Conservation (phyloP, 2,888 invertebrate species). For the Rugalucina vietnamica region DNA sequence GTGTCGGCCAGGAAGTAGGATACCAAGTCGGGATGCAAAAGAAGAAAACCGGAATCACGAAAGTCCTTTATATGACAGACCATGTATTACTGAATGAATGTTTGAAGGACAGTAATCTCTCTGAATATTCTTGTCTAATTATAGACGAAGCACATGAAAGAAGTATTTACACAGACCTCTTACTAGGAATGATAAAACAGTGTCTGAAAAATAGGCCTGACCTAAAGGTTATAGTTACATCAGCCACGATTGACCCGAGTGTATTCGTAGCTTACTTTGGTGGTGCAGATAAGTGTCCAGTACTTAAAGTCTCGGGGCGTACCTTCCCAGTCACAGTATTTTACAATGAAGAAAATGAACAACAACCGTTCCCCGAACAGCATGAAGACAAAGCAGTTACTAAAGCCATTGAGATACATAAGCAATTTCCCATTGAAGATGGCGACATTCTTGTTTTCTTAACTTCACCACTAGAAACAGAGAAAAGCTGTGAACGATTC, state of each 20-base stretch:
- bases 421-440: conserved; percentile 47
- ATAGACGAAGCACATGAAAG: conserved; percentile 84
- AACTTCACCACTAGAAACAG: conserved; percentile 80
- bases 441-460: conserved; percentile 84
- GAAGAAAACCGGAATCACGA: conserved; percentile 67
- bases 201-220: conserved; percentile 74
- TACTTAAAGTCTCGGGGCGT: conserved; percentile 80
- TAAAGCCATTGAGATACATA: conserved; percentile 77
- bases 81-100: conserved; percentile 81
- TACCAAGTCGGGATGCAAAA: conserved; percentile 77
- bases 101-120: conserved; percentile 73
- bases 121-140: conserved; percentile 75
- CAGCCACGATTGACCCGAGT: conserved; percentile 83
- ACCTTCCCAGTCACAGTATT: conserved; percentile 82
- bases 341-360: conserved; percentile 63
- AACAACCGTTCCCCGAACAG: conserved; percentile 58
- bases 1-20: conserved; percentile 77
- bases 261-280: conserved; percentile 80
- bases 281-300: conserved; percentile 62
- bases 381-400: conserved; percentile 74
- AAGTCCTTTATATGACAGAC: conserved; percentile 82
- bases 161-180: conserved; percentile 82
- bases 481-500: conserved; percentile 74
- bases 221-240: conserved; percentile 81
- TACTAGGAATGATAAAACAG: conserved; percentile 82